Evolutionary conservation across 2,888 invertebrate species (phyloP).

Genomic region (Acanthococcus lagerstroemiae): DNA sequence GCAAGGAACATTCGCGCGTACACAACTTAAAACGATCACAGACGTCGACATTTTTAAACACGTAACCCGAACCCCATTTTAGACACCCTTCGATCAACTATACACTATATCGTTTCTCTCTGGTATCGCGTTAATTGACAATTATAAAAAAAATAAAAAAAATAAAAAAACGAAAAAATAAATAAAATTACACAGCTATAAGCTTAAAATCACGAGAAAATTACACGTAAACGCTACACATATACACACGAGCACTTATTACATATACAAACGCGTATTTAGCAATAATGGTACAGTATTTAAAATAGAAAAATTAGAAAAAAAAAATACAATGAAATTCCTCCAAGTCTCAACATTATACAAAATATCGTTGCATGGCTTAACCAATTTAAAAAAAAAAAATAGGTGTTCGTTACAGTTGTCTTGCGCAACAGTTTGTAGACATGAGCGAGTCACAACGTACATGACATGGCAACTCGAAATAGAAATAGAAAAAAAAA

Average conservation of each 20-base stretch:
- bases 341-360: not conserved
- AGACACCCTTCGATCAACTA: not conserved
- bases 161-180: not conserved
- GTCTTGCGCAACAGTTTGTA: not conserved
- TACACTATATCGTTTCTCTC: not conserved
- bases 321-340: slow-evolving; percentile 8
- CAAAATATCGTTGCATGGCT: not conserved
- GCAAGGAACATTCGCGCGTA: not conserved
- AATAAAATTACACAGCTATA: not conserved
- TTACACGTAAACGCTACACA: slow-evolving; percentile 1
- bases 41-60: too few species aligned
- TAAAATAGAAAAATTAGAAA: not conserved
- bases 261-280: not conserved
- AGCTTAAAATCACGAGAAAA: not conserved
- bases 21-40: slow-evolving; percentile 16
- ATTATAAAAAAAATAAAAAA: not conserved
- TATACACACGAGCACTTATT: not conserved
- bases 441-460: not conserved
- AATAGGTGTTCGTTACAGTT: not conserved
- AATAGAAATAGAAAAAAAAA: not conserved
- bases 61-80: too few species aligned
- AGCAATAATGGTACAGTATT: slow-evolving; percentile 2
- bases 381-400: not conserved
- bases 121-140: not conserved
- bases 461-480: not conserved